phyloP scores from a whole-genome alignment of 2,113 vertebrate species.

The Grus americana region DNA sequence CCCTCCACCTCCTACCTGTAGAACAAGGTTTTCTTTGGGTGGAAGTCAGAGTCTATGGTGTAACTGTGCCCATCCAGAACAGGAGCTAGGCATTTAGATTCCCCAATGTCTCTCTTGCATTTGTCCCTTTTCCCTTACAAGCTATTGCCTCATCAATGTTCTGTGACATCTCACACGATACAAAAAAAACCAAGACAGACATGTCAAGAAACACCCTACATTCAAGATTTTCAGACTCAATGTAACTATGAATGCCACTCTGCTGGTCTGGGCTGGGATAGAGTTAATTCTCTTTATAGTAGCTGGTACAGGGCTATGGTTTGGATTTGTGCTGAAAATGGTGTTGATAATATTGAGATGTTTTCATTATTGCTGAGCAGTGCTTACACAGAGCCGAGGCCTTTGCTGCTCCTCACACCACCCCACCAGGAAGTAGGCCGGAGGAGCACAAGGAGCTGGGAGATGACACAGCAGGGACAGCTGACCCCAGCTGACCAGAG shows the following conservation, averaged over 20 bases:
- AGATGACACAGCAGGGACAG: no score
- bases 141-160: background rate
- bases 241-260: background rate
- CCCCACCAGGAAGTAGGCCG: no score
- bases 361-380: no score
- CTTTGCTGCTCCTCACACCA: no score
- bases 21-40: background rate
- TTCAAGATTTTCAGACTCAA: background rate
- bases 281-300: no score
- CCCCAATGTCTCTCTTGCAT: rapidly evolving
- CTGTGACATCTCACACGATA: background rate
- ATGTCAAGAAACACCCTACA: background rate
- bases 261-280: no score
- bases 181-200: background rate
- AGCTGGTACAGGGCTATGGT: no score
- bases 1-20: background rate
- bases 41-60: background rate
- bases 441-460: no score
- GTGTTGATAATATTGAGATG: no score
- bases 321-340: no score
- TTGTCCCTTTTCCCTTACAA: background rate
- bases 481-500: no score
- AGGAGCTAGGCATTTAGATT: background rate
- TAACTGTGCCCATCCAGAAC: background rate
- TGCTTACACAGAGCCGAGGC: no score